Conservation (phyloP, 2,888 invertebrate species). For the Drosophila neonasuta region DNA sequence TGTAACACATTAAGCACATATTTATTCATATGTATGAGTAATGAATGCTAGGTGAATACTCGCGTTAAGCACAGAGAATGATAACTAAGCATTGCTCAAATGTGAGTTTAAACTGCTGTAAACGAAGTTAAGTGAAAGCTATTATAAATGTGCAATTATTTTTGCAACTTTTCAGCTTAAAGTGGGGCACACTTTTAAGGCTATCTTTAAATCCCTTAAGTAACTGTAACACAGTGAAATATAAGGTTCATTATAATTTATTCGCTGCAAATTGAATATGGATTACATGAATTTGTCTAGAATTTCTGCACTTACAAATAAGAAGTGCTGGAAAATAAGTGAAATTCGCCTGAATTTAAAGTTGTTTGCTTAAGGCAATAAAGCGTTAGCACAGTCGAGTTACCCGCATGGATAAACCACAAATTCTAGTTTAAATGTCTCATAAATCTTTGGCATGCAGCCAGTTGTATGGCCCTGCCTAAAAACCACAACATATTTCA, state of each 20-base stretch:
- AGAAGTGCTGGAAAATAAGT: neutral
- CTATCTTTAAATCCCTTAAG: neutral
- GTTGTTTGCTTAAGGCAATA: neutral
- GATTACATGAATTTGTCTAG: neutral
- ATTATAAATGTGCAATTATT: constrained; percentile 15
- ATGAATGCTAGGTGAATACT: constrained; percentile 15
- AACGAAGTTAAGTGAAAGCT: constrained; percentile 1
- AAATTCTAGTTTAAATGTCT: constrained; percentile 62
- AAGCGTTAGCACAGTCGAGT: constrained; percentile 11
- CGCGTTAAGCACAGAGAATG: constrained; percentile 3
- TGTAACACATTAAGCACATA: constrained; percentile 38
- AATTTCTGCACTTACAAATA: neutral
- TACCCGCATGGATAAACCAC: constrained; percentile 52
- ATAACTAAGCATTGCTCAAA: constrained; percentile 7
- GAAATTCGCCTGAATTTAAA: constrained; percentile 3
- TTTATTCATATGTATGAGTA: constrained; percentile 15
- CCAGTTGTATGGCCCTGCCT: constrained; percentile 29
- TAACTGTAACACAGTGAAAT: neutral
- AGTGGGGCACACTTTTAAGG: neutral
- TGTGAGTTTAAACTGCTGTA: neutral
- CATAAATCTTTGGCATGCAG: constrained; percentile 58
- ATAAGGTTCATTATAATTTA: neutral
- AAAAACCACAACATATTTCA: constrained; percentile 49
- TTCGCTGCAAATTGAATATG: neutral
- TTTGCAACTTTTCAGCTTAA: neutral